Base-by-base conservation (phyloP, 2,888 invertebrate genomes). In the Clitarchus hookeri region DNA sequence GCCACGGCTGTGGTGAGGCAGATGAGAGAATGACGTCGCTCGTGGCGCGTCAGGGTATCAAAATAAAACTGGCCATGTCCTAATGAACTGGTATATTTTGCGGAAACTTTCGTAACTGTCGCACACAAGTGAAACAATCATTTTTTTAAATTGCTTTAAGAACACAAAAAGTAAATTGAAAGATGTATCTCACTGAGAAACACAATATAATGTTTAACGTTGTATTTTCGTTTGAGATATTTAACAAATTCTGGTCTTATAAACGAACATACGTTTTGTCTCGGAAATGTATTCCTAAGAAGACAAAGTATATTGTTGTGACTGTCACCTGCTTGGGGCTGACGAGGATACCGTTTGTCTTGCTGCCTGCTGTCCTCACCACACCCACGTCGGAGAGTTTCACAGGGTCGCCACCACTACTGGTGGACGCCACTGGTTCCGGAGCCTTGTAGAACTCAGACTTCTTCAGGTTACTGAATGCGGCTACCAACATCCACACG, bases 301-400 rank as follows among this genome's bases (percentile, higher is more conserved):
- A 77, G 23, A 77, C 8, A 12, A n/a, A 77, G 23, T 77, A 77
- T 23, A 23, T 0, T 79, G 79, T n/a, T 48, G 48, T 8, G 8
- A 48, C 12, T 53, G 36, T 85, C 44, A 88, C 88, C 87, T 88
- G 88, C 44, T 88, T 84, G n/a, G 90, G 90, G 88, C 91, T 91
- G 8, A 91, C 91, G 36, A 91, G 88, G 82, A 92, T 88, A 85
- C 90, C 89, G 87, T 90, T 87, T 2, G 86, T 53, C 27, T 84
- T 85, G 8, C 12, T 78, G 27, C 19, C 36, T 27, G 54, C 27
- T 36, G 65, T 27, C 78, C 65, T n/a, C 25, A n/a, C 65, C 19
- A 83, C 26, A n/a, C 79, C 12, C 85, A 77, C 3, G 77, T 26
- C 77, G 54, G 65, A 26, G 53, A 54, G 8, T 77, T 79, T n/a